phyloP scores from a whole-genome alignment of 1,140 invertebrate species.

The Theocolax elegans region DNA sequence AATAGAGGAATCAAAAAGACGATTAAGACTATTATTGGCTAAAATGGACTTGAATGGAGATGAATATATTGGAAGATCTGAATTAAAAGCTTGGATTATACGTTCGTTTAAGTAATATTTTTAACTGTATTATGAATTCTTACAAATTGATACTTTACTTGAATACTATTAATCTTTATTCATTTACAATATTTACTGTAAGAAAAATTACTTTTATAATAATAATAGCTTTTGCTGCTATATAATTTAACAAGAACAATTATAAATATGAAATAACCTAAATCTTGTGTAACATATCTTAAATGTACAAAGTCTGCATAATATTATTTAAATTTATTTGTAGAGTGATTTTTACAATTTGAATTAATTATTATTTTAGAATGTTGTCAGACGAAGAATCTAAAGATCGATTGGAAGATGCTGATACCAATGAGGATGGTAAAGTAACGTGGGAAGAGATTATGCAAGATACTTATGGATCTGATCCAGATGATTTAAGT shows the following conservation, averaged over 20 bases:
- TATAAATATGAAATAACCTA: too few species aligned
- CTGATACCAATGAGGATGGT: slow-evolving; percentile 86
- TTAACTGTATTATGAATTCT: too few species aligned
- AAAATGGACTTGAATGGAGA: slow-evolving; percentile 92
- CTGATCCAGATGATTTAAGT: slow-evolving; percentile 70
- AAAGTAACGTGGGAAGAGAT: slow-evolving; percentile 91
- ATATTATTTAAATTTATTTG: too few species aligned
- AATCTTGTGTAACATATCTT: too few species aligned
- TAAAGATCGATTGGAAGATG: slow-evolving; percentile 85
- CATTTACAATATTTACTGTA: background rate
- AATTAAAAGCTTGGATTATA: slow-evolving; percentile 93
- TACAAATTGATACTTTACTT: too few species aligned
- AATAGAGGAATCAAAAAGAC: slow-evolving; percentile 86
- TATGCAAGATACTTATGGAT: slow-evolving; percentile 82
- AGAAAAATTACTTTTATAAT: background rate
- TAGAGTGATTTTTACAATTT: too few species aligned
- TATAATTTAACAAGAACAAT: too few species aligned
- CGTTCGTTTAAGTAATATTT: slow-evolving; percentile 83
- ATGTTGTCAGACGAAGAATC: slow-evolving; percentile 91
- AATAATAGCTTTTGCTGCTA: too few species aligned
- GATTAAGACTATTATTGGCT: slow-evolving; percentile 81
- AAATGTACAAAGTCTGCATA: too few species aligned
- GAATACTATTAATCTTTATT: background rate
- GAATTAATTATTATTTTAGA: slow-evolving; percentile 63
- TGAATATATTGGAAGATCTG: slow-evolving; percentile 79